Percentiles rank a stretch among this genome's conserved stretches.
phyloP scores from a whole-genome alignment of 23 tunicate species.

The Phallusia fumigata region DNA sequence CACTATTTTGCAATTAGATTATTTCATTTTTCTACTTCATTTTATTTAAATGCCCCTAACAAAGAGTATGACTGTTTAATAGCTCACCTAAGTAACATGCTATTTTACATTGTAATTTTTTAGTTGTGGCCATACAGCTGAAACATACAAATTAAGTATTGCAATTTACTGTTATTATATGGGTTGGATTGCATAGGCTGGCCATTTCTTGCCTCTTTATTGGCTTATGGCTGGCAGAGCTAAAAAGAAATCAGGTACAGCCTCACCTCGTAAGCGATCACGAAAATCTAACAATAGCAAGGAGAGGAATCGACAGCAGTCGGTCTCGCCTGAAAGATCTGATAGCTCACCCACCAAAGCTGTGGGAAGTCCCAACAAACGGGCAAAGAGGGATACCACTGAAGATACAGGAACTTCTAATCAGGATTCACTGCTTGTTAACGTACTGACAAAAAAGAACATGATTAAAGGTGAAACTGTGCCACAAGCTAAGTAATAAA shows the following conservation, averaged over 20 bases:
- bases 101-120: too few species aligned
- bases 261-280: constrained; percentile 63
- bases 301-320: constrained; percentile 29
- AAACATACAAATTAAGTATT: too few species aligned
- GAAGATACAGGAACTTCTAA: constrained; percentile 1
- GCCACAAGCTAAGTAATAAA: too few species aligned
- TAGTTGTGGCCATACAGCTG: too few species aligned
- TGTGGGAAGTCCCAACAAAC: constrained; percentile 56
- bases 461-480: constrained; percentile 25
- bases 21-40: too few species aligned
- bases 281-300: constrained; percentile 44
- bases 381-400: constrained; percentile 50
- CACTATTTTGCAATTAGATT: too few species aligned
- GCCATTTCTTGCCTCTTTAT: neutral
- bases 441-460: constrained; percentile 39
- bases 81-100: too few species aligned
- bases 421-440: constrained; percentile 34
- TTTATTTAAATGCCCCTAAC: too few species aligned
- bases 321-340: constrained; percentile 12
- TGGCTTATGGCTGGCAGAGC: constrained; percentile 74
- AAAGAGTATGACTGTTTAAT: too few species aligned
- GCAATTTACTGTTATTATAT: neutral
- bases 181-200: constrained; percentile 1
- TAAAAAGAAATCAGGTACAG: constrained; percentile 52
- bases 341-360: constrained; percentile 26